These are phyloP conservation scores for Pandemis cinnamomeana DNA, from an alignment of 2,888 invertebrate genomes.

Conservation along the genomic window DNA sequence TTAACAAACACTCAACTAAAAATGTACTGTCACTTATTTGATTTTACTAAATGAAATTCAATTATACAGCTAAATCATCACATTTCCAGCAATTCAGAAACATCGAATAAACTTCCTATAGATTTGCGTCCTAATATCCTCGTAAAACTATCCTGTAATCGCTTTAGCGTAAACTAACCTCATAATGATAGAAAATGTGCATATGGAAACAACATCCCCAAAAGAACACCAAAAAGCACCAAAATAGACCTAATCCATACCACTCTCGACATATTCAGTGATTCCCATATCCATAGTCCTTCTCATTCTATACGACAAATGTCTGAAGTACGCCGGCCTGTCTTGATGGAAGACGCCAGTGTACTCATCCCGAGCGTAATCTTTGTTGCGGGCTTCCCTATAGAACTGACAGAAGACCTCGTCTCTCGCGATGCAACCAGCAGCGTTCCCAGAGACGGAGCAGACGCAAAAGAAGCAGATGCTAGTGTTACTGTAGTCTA, in stretches of 20 bases:
- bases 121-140: neutral
- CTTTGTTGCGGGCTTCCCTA: constrained; percentile 51
- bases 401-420: constrained; percentile 68
- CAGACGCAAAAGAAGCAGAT: constrained; percentile 72
- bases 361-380: constrained; percentile 57
- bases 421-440: constrained; percentile 60
- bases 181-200: neutral
- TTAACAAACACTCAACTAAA: constrained; percentile 2
- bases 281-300: constrained; percentile 71
- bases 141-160: neutral
- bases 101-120: neutral
- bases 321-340: constrained; percentile 66
- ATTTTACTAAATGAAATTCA: no score
- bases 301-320: constrained; percentile 66
- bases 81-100: neutral
- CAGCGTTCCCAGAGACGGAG: constrained; percentile 51
- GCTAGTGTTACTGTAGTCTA: constrained; percentile 57
- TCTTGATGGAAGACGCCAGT: constrained; percentile 60
- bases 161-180: neutral
- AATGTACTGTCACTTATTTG: neutral
- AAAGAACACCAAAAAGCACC: constrained; percentile 45
- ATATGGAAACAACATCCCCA: constrained; percentile 12
- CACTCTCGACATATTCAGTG: constrained; percentile 65
- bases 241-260: constrained; percentile 54
- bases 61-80: neutral